A percentile compares a stretch with the other conserved stretches of the same genome.
Evolutionary conservation across 2,797 vertebrate species (phyloP).

Genomic region (Kryptopterus vitreolus): DNA sequence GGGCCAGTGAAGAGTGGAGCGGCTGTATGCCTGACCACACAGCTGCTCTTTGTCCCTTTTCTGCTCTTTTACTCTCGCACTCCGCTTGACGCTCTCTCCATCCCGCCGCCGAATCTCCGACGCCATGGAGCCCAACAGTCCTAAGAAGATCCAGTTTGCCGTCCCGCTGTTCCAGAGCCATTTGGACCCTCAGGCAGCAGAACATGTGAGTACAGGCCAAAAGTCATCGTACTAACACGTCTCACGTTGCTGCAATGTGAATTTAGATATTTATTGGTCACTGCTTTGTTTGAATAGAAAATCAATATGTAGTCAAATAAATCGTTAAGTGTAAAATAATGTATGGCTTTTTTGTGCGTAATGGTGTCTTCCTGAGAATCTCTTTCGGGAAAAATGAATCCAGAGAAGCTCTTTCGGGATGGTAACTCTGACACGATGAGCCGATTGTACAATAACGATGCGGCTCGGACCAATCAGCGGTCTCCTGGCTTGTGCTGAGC

Average conservation of each 20-base stretch:
- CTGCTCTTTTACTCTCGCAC: conserved; percentile 36
- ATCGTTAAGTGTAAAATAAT: background rate
- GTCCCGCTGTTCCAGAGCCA: conserved; percentile 85
- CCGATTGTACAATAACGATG: conserved; percentile 38
- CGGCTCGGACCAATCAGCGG: conserved; percentile 38
- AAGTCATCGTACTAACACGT: background rate
- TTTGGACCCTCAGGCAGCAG: conserved; percentile 84
- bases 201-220: conserved; percentile 79
- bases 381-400: conserved; percentile 1
- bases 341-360: background rate
- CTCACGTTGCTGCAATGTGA: background rate
- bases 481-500: conserved; percentile 48
- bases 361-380: conserved; percentile 17
- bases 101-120: conserved; percentile 19
- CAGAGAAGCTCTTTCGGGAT: background rate
- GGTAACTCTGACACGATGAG: conserved; percentile 36
- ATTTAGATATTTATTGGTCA: background rate
- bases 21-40: conserved; percentile 50
- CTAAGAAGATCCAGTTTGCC: conserved; percentile 89
- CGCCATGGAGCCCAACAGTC: conserved; percentile 87
- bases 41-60: conserved; percentile 51
- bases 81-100: conserved; percentile 16
- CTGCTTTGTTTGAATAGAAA: background rate
- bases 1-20: conserved; percentile 56
- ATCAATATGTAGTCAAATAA: background rate